phyloP scores from a whole-genome alignment of 2,888 invertebrate species.

The Cheilosia vulpina region DNA sequence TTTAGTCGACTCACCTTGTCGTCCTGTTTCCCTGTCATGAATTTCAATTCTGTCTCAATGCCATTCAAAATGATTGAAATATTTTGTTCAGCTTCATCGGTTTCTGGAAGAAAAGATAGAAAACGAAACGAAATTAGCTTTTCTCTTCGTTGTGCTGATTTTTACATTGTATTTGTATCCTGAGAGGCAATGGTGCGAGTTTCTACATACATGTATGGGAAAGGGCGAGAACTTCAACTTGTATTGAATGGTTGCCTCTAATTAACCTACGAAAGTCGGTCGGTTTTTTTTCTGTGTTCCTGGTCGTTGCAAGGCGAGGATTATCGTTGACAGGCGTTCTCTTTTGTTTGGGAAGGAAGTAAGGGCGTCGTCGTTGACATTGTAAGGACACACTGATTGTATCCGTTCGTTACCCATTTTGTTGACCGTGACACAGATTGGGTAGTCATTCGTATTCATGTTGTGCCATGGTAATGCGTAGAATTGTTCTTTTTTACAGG shows the following conservation, averaged over 20 bases:
- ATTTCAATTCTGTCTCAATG: slow-evolving; percentile 95
- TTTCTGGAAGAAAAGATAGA: slow-evolving; percentile 85
- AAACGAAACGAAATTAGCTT: slow-evolving; percentile 6
- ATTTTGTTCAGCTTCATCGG: slow-evolving; percentile 89
- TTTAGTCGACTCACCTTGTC: slow-evolving; percentile 80
- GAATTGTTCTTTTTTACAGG: background rate
- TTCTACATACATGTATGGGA: background rate
- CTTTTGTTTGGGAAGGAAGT: slow-evolving; percentile 11
- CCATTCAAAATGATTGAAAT: slow-evolving; percentile 97
- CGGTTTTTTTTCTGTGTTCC: slow-evolving; percentile 10
- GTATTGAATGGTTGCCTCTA: slow-evolving; percentile 39
- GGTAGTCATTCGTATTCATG: slow-evolving; percentile 13
- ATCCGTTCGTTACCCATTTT: slow-evolving; percentile 15
- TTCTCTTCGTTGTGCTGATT: background rate
- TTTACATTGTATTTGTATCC: background rate
- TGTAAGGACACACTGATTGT: slow-evolving; percentile 32
- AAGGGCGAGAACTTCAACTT: background rate
- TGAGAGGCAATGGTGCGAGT: slow-evolving; percentile 5
- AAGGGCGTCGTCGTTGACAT: slow-evolving; percentile 5
- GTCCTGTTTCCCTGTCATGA: slow-evolving; percentile 86
- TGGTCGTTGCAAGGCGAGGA: background rate
- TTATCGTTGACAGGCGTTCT: slow-evolving; percentile 12
- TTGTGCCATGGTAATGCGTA: background rate
- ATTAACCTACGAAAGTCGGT: slow-evolving; percentile 57
- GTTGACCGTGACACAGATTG: slow-evolving; percentile 41